Conservation (phyloP, 2,888 invertebrate species). For the Onchidella celtica region DNA sequence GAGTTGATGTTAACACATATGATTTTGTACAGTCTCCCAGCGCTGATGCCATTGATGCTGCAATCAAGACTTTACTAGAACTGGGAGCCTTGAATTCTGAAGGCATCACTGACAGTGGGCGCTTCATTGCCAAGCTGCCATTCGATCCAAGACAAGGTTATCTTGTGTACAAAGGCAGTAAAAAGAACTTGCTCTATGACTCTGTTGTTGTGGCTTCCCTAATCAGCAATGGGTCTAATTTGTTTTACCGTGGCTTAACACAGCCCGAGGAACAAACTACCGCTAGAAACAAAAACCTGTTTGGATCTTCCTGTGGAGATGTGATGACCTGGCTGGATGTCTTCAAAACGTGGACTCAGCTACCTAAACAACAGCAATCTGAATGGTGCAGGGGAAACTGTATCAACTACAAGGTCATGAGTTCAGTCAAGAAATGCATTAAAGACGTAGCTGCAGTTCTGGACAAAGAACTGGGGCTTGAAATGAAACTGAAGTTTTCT, state of each 20-base stretch:
- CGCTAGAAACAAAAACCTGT: conserved; percentile 66
- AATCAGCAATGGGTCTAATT: conserved; percentile 64
- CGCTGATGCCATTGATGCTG: conserved; percentile 61
- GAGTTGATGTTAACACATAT: conserved; percentile 69
- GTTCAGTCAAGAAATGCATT: conserved; percentile 64
- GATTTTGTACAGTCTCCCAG: conserved; percentile 76
- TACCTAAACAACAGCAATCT: conserved; percentile 64
- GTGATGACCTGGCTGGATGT: conserved; percentile 69
- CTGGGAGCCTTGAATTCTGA: conserved; percentile 68
- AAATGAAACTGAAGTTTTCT: conserved; percentile 55
- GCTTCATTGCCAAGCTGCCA: conserved; percentile 72
- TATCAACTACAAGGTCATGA: conserved; percentile 76
- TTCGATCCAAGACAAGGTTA: conserved; percentile 73
- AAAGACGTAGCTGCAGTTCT: conserved; percentile 64
- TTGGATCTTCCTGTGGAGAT: conserved; percentile 73
- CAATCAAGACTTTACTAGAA: conserved; percentile 65
- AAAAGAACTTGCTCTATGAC: conserved; percentile 35
- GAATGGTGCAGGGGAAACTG: conserved; percentile 76
- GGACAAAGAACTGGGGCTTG: conserved; percentile 57
- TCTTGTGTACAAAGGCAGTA: neutral
- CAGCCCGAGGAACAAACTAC: conserved; percentile 66
- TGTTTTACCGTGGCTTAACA: conserved; percentile 72
- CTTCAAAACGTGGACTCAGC: conserved; percentile 67
- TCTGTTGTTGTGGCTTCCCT: conserved; percentile 67
- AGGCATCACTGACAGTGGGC: conserved; percentile 71